A percentile compares a stretch with the other conserved stretches of the same genome.
Evolutionary conservation across 2,888 invertebrate genomes (phyloP).

Genomic region (Didymodactylos carnosus): DNA sequence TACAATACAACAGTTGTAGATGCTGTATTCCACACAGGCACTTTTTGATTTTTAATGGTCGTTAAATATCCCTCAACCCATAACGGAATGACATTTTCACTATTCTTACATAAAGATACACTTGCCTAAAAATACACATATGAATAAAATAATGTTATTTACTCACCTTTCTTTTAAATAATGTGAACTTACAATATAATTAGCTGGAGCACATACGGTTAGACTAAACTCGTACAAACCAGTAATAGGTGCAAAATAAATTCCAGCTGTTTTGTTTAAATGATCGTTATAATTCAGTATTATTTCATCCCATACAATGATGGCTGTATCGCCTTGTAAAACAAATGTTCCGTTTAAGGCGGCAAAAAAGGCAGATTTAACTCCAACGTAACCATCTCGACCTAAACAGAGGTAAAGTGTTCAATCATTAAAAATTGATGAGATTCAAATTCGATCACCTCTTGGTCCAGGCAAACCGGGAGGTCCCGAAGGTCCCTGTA

Average conservation of each 20-base stretch:
- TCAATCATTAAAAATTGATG: not conserved
- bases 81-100: not conserved
- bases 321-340: not conserved
- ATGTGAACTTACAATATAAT: not conserved
- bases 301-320: not conserved
- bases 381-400: not conserved
- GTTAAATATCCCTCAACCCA: not conserved
- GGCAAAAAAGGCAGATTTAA: not conserved
- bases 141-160: not conserved
- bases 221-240: not conserved
- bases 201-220: not conserved
- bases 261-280: not conserved
- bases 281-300: not conserved
- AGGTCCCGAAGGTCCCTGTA: not conserved
- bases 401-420: not conserved
- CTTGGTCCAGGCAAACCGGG: not conserved
- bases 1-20: not conserved
- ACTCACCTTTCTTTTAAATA: not conserved
- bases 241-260: not conserved
- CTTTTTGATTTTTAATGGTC: not conserved
- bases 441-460: not conserved
- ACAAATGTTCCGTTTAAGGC: not conserved
- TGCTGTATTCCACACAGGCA: not conserved
- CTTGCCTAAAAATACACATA: not conserved
- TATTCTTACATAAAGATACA: not conserved